Evolutionary conservation across 1,140 invertebrate genomes (phyloP).

Genomic region (Coptotermes formosanus): DNA sequence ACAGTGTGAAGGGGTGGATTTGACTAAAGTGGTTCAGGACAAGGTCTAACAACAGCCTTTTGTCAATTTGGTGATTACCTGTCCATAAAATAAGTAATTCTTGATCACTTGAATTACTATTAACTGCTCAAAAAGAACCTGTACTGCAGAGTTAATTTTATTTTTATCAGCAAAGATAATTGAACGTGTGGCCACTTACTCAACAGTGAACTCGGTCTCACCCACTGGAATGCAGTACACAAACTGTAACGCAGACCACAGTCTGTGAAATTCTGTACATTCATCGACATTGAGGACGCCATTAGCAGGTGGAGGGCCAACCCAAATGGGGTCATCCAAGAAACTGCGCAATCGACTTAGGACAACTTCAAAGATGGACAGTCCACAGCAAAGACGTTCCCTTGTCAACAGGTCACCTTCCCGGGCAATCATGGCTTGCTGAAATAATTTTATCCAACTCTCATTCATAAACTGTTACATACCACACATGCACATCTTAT

Average conservation of each 20-base stretch:
- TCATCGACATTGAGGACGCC: constrained; percentile 96
- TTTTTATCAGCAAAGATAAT: no score
- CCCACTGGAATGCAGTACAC: constrained; percentile 96
- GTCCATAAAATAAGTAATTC: no score
- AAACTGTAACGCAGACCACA: constrained; percentile 99
- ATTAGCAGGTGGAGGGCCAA: constrained; percentile 83
- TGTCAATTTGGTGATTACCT: no score
- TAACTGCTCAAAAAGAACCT: no score
- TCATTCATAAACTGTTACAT: neutral
- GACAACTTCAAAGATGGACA: constrained; percentile 97
- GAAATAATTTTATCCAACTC: constrained; percentile 37
- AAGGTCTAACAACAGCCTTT: no score
- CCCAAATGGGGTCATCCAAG: constrained; percentile 87
- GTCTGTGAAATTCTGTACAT: constrained; percentile 94
- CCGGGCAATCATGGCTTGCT: constrained; percentile 88
- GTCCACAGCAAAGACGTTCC: constrained; percentile 96
- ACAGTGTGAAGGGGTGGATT: no score
- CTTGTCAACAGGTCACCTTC: constrained; percentile 96
- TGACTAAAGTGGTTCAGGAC: no score
- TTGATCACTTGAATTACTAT: no score
- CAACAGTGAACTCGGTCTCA: constrained; percentile 96
- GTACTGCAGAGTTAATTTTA: no score
- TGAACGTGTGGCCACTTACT: constrained; percentile 62
- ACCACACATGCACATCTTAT: no score
- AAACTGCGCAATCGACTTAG: constrained; percentile 82